Evolutionary conservation across 2,888 invertebrate species (phyloP).

Genomic region (Synanthedon tipuliformis): DNA sequence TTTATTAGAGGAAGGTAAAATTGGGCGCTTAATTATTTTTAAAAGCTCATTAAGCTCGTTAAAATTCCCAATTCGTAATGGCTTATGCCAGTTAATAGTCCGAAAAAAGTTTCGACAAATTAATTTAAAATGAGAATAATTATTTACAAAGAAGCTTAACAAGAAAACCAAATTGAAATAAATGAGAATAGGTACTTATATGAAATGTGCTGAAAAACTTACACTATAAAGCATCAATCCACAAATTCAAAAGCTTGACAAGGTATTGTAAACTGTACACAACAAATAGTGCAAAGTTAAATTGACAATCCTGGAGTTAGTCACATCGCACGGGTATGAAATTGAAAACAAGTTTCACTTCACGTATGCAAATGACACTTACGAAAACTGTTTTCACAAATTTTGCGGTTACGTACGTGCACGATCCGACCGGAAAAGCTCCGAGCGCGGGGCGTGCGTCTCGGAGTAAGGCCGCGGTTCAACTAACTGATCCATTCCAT

Average conservation of each 20-base stretch:
- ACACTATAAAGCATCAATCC: conserved; percentile 36
- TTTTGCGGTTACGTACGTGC: conserved; percentile 28
- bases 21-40: background rate
- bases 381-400: conserved; percentile 53
- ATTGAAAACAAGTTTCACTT: conserved; percentile 52
- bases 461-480: conserved; percentile 38
- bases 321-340: conserved; percentile 46
- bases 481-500: conserved; percentile 29
- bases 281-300: conserved; percentile 14
- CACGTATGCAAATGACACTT: conserved; percentile 53
- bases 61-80: background rate
- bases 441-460: conserved; percentile 26
- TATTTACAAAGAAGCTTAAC: too few relatives aligned
- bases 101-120: too few relatives aligned
- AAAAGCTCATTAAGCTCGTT: background rate
- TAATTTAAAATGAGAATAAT: too few relatives aligned
- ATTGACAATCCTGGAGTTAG: conserved; percentile 15
- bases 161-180: background rate
- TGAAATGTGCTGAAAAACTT: conserved; percentile 9
- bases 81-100: background rate
- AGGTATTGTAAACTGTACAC: conserved; percentile 25
- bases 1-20: background rate
- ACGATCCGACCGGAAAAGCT: conserved; percentile 6
- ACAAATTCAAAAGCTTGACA: conserved; percentile 25
- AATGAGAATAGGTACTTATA: background rate